Conservation (phyloP, 2,888 invertebrate genomes). For the Noctua janthe region DNA sequence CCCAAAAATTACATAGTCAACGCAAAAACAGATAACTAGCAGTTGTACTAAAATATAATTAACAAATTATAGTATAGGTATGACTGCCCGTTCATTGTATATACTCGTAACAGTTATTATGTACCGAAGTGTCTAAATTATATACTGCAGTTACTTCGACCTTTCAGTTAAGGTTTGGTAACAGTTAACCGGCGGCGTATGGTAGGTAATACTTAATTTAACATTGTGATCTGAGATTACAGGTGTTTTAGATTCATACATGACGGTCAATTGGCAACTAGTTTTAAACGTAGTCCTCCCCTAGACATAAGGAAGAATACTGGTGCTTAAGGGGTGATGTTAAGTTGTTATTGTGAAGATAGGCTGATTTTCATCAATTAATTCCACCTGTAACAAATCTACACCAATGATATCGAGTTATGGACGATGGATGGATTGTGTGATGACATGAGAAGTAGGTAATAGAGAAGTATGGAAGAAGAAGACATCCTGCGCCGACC, state of each 20-base stretch:
- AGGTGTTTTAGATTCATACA: neutral
- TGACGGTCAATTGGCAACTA: neutral
- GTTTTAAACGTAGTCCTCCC: neutral
- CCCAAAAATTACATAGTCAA: slow-evolving; percentile 30
- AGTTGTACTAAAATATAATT: slow-evolving; percentile 49
- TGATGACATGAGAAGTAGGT: too few relatives aligned
- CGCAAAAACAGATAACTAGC: slow-evolving; percentile 44
- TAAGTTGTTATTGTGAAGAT: neutral
- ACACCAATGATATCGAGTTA: neutral
- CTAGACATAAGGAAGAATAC: neutral
- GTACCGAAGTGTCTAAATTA: slow-evolving; percentile 61
- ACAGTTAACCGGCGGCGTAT: slow-evolving; percentile 31
- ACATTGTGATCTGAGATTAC: slow-evolving; percentile 30
- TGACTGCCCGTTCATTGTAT: slow-evolving; percentile 4
- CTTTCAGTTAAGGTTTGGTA: slow-evolving; percentile 55
- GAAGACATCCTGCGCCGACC: too few relatives aligned
- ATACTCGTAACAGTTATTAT: slow-evolving; percentile 40
- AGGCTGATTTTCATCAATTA: neutral
- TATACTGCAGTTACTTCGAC: slow-evolving; percentile 38
- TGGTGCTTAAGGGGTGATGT: neutral
- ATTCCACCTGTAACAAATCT: too few relatives aligned
- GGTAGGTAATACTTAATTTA: slow-evolving; percentile 35
- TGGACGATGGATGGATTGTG: neutral
- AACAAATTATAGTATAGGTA: slow-evolving; percentile 55
- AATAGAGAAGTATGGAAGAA: too few relatives aligned